Conservation (phyloP, 2,113 vertebrate genomes). For the Takifugu flavidus region DNA sequence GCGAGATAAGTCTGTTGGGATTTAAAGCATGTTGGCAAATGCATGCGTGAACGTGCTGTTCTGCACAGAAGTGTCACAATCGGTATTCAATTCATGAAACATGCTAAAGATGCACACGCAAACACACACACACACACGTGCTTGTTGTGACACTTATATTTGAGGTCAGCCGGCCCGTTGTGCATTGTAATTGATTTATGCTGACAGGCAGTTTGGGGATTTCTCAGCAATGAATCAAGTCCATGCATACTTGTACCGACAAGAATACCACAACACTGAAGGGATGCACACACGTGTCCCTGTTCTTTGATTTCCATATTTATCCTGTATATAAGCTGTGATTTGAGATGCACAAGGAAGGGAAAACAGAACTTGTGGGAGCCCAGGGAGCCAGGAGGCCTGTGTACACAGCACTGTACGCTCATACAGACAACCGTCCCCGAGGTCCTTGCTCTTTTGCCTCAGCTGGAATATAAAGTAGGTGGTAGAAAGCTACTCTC, state of each 20-base stretch:
- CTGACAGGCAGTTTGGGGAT: constrained; percentile 50
- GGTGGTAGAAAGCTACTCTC: constrained; percentile 3
- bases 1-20: constrained; percentile 34
- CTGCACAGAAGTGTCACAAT: constrained; percentile 28
- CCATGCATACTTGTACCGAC: not conserved
- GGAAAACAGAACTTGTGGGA: constrained; percentile 34
- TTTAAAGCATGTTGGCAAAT: constrained; percentile 43
- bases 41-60: constrained; percentile 18
- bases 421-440: constrained; percentile 38
- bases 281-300: constrained; percentile 4
- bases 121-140: constrained; percentile 8
- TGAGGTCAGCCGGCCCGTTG: constrained; percentile 42
- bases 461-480: constrained; percentile 55
- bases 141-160: constrained; percentile 55
- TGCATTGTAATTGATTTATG: constrained; percentile 65
- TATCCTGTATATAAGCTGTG: constrained; percentile 13
- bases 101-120: not conserved
- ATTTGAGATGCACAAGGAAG: constrained; percentile 21
- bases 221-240: constrained; percentile 21
- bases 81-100: constrained; percentile 46
- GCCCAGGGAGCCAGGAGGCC: constrained; percentile 17
- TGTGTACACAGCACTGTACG: constrained; percentile 49
- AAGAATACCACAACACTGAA: not conserved
- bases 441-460: constrained; percentile 28
- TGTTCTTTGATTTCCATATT: constrained; percentile 47